Conservation (phyloP, 1,140 invertebrate species). For the Drosophila lacteicornis region DNA sequence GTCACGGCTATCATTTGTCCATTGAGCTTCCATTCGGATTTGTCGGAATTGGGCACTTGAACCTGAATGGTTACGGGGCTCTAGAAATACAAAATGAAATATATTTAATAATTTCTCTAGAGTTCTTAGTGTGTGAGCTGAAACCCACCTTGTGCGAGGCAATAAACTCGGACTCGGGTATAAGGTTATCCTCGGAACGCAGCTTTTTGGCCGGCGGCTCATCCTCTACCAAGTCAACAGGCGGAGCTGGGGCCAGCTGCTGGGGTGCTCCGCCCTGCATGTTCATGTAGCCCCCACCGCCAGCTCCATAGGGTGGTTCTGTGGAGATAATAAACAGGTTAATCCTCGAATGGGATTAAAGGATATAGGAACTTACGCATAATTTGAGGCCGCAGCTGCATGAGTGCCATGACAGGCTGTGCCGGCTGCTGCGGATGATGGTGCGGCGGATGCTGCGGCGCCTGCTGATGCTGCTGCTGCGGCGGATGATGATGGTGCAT, state of each 20-base stretch:
- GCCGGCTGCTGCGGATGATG: slow-evolving; percentile 59
- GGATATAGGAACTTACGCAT: slow-evolving; percentile 84
- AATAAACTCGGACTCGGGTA: slow-evolving; percentile 90
- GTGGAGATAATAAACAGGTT: not conserved
- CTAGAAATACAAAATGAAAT: slow-evolving; percentile 38
- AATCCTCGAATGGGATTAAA: not conserved
- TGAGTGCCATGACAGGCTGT: slow-evolving; percentile 88
- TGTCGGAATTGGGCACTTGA: slow-evolving; percentile 93
- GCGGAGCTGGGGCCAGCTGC: slow-evolving; percentile 85
- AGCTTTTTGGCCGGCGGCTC: slow-evolving; percentile 95
- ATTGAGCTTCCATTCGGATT: slow-evolving; percentile 98
- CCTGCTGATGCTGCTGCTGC: slow-evolving; percentile 45
- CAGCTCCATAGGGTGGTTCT: slow-evolving; percentile 84
- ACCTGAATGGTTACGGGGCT: slow-evolving; percentile 92
- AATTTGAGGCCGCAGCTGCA: slow-evolving; percentile 88
- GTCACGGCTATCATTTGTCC: slow-evolving; percentile 94
- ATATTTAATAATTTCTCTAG: not conserved
- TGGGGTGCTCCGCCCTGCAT: slow-evolving; percentile 59
- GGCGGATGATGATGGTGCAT: slow-evolving; percentile 59
- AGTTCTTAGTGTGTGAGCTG: too few relatives aligned
- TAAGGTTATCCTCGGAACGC: slow-evolving; percentile 95
- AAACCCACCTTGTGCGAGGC: slow-evolving; percentile 84
- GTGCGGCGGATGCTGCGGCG: slow-evolving; percentile 54
- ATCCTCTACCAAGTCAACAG: slow-evolving; percentile 88
- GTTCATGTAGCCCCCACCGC: slow-evolving; percentile 84